Conservation (phyloP, 2,113 vertebrate species). For the Thalassoma bifasciatum region DNA sequence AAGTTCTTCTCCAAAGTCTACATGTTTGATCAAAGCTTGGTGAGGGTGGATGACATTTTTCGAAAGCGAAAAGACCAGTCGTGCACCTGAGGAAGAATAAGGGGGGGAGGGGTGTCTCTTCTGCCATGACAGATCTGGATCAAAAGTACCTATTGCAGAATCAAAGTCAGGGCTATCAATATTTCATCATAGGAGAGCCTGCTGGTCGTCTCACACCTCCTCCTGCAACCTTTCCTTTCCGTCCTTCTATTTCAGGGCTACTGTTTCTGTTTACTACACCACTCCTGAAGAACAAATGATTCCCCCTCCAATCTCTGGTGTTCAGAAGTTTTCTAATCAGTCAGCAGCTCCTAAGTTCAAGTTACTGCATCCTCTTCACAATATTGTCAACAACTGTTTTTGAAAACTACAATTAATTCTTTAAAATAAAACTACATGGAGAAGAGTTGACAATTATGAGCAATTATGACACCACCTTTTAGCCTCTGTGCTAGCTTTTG, state of each 20-base stretch:
- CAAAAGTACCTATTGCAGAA: constrained; percentile 77
- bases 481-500: no score
- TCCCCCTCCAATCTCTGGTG: background rate
- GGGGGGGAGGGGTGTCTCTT: constrained; percentile 25
- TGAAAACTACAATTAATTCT: no score
- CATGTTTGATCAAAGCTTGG: constrained; percentile 68
- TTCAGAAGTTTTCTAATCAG: background rate
- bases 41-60: constrained; percentile 63
- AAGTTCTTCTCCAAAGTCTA: constrained; percentile 60
- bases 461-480: no score
- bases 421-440: no score
- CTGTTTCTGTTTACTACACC: background rate
- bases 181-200: constrained; percentile 75
- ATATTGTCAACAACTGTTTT: background rate
- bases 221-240: constrained; percentile 35
- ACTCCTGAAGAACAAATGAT: background rate
- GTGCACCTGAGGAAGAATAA: constrained; percentile 55
- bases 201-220: constrained; percentile 6
- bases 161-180: constrained; percentile 77
- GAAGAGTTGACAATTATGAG: no score
- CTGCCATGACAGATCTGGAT: constrained; percentile 70
- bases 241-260: constrained; percentile 7
- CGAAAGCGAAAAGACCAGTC: constrained; percentile 46
- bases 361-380: background rate
- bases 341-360: background rate